Evolutionary conservation across 2,797 vertebrate genomes (phyloP), one percentile per base, ranked within the genome.

Genomic region (Passerculus sandwichensis): DNA sequence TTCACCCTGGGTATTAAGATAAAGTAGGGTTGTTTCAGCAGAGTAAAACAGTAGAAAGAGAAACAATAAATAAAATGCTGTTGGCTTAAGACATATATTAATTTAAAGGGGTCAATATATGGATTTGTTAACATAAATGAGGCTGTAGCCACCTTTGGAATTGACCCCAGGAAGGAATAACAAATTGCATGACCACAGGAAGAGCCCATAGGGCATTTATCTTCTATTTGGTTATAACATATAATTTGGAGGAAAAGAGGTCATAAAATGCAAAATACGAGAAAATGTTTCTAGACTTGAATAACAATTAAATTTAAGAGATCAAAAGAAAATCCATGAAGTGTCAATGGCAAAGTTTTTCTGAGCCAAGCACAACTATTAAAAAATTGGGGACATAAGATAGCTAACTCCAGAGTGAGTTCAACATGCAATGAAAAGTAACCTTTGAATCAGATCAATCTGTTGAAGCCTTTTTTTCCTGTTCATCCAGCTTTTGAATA

Each of bases 81-180:
- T 27, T 72, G 60, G 27, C 30, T 85, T 89, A n/a, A 27, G 76
- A 54, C 38, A 11, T 74, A 29, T 73, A 64, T 51, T 85, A 87
- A 85, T 89, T 89, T 85, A 66, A 48, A 88, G 13, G 17, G 9
- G 34, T 92, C 86, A n/a, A 81, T 95, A 85, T 85, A 88, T 89
- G 44, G 45, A 93, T 88, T 88, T 69, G 12, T 40, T 27, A 44
- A 72, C 32, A 44, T 69, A 94, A 88, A 75, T 47, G 44, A 88
- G 72, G 23, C 14, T 34, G 20, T 59, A 82, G 17, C 9, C 25
- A 59, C 8, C 27, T 47, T 64, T 76, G 44, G 48, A 82, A 89
- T 76, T 91, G 74, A 62, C 69, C 13, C 8, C 57, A 40, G 64
- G 56, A 78, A 81, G 47, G 8, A 81, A 38, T 47, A 85, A 56